These are phyloP conservation scores for Manis pentadactyla DNA, from an alignment of 2,797 vertebrate species.

Conservation along the genomic window DNA sequence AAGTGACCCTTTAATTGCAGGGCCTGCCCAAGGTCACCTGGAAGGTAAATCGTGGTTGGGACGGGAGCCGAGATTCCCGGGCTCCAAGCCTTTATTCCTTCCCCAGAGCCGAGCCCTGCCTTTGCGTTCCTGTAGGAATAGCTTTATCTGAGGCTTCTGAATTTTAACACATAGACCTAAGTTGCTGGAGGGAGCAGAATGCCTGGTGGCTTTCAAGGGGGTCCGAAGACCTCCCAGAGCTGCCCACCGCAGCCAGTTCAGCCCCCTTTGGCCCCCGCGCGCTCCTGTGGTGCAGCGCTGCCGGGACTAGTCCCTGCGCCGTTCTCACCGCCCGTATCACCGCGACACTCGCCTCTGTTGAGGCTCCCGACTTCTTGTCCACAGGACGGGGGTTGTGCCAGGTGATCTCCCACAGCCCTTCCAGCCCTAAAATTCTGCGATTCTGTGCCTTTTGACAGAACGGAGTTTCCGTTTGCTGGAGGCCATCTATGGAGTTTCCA, in stretches of 20 bases:
- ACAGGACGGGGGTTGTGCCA: background rate
- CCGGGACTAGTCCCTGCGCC: too few relatives aligned
- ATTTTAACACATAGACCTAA: background rate
- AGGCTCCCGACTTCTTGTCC: background rate
- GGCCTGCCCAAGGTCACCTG: background rate
- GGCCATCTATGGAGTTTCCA: slow-evolving; percentile 93
- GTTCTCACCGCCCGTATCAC: background rate
- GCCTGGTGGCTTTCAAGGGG: background rate
- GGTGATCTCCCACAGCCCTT: background rate
- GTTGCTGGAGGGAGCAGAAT: background rate
- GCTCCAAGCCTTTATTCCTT: background rate
- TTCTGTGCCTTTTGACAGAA: slow-evolving; percentile 86
- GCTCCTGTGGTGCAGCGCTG: background rate
- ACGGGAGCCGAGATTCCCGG: background rate
- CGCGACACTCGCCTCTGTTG: background rate
- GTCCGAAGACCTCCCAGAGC: background rate
- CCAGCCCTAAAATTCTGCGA: slow-evolving; percentile 22
- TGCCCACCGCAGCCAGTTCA: background rate
- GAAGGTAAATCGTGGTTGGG: background rate
- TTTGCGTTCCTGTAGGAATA: too few relatives aligned
- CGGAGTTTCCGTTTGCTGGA: slow-evolving; percentile 93
- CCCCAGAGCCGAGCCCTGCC: rapidly evolving
- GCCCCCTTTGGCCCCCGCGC: too few relatives aligned
- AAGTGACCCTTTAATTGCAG: background rate
- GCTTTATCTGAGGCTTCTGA: background rate